Evolutionary conservation across 2,888 invertebrate species (phyloP).

Genomic region (Tetanocera ferruginea): DNA sequence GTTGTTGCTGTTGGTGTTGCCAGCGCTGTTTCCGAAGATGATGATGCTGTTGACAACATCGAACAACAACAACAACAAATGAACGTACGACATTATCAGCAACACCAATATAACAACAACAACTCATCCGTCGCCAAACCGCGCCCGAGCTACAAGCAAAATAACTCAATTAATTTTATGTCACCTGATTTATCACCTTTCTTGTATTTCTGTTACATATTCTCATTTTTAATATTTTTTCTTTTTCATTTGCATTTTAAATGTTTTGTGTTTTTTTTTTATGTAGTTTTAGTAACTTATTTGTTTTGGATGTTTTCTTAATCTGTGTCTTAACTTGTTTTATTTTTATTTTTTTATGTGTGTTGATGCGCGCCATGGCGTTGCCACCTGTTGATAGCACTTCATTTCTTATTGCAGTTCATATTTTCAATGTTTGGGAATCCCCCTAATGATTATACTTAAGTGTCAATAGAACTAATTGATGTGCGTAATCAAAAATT

Average conservation of each 20-base stretch:
- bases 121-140: background rate
- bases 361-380: too few relatives aligned
- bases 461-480: too few relatives aligned
- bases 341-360: too few relatives aligned
- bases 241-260: constrained; percentile 45
- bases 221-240: constrained; percentile 61
- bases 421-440: too few relatives aligned
- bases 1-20: constrained; percentile 6
- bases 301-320: too few relatives aligned
- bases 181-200: constrained; percentile 70
- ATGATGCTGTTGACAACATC: constrained; percentile 13
- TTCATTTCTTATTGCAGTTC: too few relatives aligned
- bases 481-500: too few relatives aligned
- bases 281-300: too few relatives aligned
- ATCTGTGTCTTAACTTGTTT: too few relatives aligned
- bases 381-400: too few relatives aligned
- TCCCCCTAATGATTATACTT: too few relatives aligned
- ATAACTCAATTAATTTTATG: constrained; percentile 70
- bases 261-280: constrained; percentile 31
- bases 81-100: background rate
- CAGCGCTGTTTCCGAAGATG: background rate
- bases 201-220: constrained; percentile 60
- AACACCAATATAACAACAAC: constrained; percentile 3
- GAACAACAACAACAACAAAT: constrained; percentile 11
- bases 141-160: constrained; percentile 45